Evolutionary conservation across 2,113 vertebrate species (phyloP), one percentile per base, ranked within the genome.

Genomic region (Ondatra zibethicus): DNA sequence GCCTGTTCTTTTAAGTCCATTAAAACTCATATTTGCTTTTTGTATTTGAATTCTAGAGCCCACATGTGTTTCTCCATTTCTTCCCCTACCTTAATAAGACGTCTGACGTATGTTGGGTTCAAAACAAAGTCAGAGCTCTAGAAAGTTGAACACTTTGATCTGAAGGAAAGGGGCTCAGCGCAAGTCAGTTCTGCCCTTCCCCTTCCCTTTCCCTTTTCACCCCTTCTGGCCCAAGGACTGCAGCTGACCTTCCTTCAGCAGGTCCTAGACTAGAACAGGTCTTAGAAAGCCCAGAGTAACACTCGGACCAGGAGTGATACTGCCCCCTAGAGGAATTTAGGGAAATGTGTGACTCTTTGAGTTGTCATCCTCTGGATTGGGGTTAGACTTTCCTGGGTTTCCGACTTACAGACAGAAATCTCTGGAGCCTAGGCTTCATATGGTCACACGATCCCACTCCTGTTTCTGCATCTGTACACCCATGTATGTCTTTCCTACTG

Each of bases 291-390:
- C 47, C n/a, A 11, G 3, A 42, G 47, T 8, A 27, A 12, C 63
- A 47, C 52, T 45, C 0, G 55, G 27, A 58, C 7, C 45, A 31
- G 31, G n/a, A 31, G 25, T 47, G 33, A 5, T 55, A 84, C 88
- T 91, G 70, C 77, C 95, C 63, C 25, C 93, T 85, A 88, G 82
- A 2, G 77, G 91, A 88, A 72, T 25, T 82, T 76, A 45, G 39
- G 76, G 52, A 82, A 95, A 85, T 70, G 17, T 36, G 55, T 58
- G 55, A 21, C 55, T 21, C 19, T 58, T 42, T 78, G 55, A 25
- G 0, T 16, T 70, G 36, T 75, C 72, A 55, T 47, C 23, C 36
- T 87, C 61, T 66, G 61, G 27, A 66, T 66, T 77, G 68, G 47
- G 45, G 65, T 50, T 50, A 66, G 33, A 16, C 68, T 87, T 66